phyloP scores from a whole-genome alignment of 2,797 vertebrate genomes.

The Allobates femoralis region DNA sequence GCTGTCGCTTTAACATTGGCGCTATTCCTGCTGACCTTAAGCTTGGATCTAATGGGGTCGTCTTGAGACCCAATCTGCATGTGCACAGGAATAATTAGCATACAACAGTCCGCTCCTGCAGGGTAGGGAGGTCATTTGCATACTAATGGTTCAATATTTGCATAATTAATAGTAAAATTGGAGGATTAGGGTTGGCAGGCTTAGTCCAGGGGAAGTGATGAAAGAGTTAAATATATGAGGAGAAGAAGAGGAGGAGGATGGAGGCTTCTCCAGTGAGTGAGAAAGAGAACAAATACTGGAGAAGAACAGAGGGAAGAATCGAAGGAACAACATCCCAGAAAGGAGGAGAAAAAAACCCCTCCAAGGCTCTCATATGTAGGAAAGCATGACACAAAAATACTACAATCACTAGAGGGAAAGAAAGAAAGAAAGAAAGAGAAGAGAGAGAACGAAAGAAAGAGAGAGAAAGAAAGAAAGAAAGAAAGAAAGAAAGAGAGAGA shows the following conservation, averaged over 20 bases:
- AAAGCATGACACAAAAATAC: neutral
- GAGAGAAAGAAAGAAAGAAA: too few species aligned
- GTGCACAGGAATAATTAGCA: conserved; percentile 57
- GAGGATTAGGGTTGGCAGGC: neutral
- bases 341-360: neutral
- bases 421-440: neutral
- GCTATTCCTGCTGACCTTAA: conserved; percentile 50
- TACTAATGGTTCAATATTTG: conserved; percentile 54
- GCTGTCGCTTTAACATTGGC: conserved; percentile 25
- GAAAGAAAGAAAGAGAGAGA: too few species aligned
- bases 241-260: neutral
- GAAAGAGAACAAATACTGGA: neutral
- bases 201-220: neutral
- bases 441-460: neutral
- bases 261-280: neutral
- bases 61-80: conserved; percentile 61
- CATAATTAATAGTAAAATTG: conserved; percentile 51
- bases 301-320: neutral
- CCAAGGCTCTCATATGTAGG: neutral
- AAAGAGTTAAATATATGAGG: conserved; percentile 25
- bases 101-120: conserved; percentile 58
- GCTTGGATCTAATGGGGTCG: conserved; percentile 58
- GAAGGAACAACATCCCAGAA: neutral
- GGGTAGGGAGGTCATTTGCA: conserved; percentile 50
- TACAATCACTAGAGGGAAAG: neutral